These are phyloP conservation scores for Pteronura brasiliensis DNA, from an alignment of 2,113 vertebrate genomes.

Conservation along the genomic window DNA sequence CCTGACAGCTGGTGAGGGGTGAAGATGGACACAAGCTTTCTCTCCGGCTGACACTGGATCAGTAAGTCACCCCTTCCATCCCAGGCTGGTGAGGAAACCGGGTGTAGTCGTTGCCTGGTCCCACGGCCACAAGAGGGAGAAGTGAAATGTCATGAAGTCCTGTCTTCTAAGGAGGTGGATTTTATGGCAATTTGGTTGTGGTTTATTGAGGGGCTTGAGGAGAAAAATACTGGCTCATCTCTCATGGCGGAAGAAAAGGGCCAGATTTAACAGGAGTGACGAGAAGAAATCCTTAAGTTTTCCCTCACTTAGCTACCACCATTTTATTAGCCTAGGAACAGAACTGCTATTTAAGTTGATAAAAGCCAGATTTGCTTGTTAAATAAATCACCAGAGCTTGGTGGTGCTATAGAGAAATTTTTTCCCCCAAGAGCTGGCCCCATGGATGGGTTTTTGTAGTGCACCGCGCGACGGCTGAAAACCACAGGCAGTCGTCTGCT, in stretches of 20 bases:
- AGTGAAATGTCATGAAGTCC: constrained; percentile 35
- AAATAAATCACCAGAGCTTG: constrained; percentile 69
- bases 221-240: neutral
- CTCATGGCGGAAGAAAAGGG: neutral
- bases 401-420: neutral
- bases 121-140: constrained; percentile 35
- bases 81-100: neutral
- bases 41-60: neutral
- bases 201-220: neutral
- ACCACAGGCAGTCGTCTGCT: neutral
- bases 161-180: neutral
- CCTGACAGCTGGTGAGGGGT: neutral
- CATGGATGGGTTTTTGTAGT: neutral
- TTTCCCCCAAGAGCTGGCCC: neutral
- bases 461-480: neutral
- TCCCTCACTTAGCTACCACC: constrained; percentile 45
- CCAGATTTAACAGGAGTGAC: neutral
- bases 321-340: constrained; percentile 78
- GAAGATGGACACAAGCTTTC: neutral
- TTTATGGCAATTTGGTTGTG: neutral
- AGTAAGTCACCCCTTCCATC: neutral
- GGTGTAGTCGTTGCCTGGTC: neutral
- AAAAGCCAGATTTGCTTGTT: constrained; percentile 65
- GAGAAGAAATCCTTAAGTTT: constrained; percentile 25
- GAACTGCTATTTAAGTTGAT: constrained; percentile 68